These are phyloP conservation scores for Oryzias celebensis DNA, from an alignment of 2,113 vertebrate species.

Conservation along the genomic window DNA sequence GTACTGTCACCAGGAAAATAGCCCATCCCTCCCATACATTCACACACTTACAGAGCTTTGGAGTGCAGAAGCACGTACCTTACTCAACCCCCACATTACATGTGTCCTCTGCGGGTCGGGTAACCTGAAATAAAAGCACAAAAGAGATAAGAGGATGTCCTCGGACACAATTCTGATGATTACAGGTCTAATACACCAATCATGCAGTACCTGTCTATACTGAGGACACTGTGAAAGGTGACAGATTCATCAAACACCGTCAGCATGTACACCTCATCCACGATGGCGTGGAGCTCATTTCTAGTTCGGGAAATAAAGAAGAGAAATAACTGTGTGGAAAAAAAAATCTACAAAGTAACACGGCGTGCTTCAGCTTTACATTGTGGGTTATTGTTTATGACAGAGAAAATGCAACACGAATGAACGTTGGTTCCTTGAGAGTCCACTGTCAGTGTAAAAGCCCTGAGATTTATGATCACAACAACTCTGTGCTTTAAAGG, in stretches of 20 bases:
- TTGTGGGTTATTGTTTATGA: slow-evolving; percentile 17
- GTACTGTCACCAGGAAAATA: slow-evolving; percentile 9
- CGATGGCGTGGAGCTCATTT: slow-evolving; percentile 86
- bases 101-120: slow-evolving; percentile 95
- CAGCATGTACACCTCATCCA: slow-evolving; percentile 98
- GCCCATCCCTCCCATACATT: slow-evolving; percentile 4
- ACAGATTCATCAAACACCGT: slow-evolving; percentile 86
- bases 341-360: background rate
- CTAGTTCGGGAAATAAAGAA: slow-evolving; percentile 63
- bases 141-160: slow-evolving; percentile 37
- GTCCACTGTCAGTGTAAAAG: slow-evolving; percentile 26
- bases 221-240: slow-evolving; percentile 87
- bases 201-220: slow-evolving; percentile 83
- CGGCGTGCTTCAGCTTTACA: slow-evolving; percentile 14
- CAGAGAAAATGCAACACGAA: slow-evolving; percentile 23
- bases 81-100: slow-evolving; percentile 92
- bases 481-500: slow-evolving; percentile 25
- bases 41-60: slow-evolving; percentile 1
- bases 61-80: slow-evolving; percentile 77
- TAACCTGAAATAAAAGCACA: slow-evolving; percentile 79
- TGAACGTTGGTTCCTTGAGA: slow-evolving; percentile 10
- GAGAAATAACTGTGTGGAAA: background rate
- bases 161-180: slow-evolving; percentile 28
- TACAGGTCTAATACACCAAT: slow-evolving; percentile 28
- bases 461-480: slow-evolving; percentile 52